Evolutionary conservation across 2,888 invertebrate species (phyloP), one percentile per base, ranked within the genome.

Genomic region (Nephrocerus scutellatus): DNA sequence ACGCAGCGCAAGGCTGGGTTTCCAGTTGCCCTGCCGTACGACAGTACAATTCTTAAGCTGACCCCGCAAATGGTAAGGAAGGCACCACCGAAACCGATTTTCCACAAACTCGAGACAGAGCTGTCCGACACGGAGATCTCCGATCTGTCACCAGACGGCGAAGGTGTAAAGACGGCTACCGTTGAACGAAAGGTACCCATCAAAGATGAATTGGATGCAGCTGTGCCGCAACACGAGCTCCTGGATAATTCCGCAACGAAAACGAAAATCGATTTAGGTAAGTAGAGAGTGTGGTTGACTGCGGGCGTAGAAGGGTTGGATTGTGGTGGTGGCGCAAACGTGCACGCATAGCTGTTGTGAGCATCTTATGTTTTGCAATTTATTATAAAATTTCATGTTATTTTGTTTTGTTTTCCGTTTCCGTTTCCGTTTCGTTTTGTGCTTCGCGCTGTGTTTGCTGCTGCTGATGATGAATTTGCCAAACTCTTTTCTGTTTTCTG

Each of bases 1-100:
- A 90, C 90, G 0, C 91, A 91, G 64, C 80, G 84, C 58, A 84
- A 84, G 62, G 91, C 90, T 2, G 92, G 92, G 6, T 74, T 92
- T 41, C 86, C 87, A 0, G 80, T 84, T 39, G 79, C 80, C 61
- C 69, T 89, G 57, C 88, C 88, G 5, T 85, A 86, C 57, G 87
- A 88, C 51, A 76, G 75, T 59, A 77, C 83, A 36, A 82, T 79
- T 10, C 72, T 82, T 19, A 80, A 84, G 50, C 72, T 83, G 41
- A 86, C 86, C 4, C 86, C 86, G 18, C 84, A 84, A 53, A 73
- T 84, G 67, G 77, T 81, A 23, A 73, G 84, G 5, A 75, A 80
- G 34, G 80, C 83, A 39, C 80, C 84, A 39, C 84, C 84, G 45
- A 84, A 84, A 34, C 69, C 79, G 15, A 68, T 82, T 36, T 76